Evolutionary conservation across 2,888 invertebrate genomes (phyloP), one percentile per base, ranked within the genome.

Genomic region (Dryomyza anilis): DNA sequence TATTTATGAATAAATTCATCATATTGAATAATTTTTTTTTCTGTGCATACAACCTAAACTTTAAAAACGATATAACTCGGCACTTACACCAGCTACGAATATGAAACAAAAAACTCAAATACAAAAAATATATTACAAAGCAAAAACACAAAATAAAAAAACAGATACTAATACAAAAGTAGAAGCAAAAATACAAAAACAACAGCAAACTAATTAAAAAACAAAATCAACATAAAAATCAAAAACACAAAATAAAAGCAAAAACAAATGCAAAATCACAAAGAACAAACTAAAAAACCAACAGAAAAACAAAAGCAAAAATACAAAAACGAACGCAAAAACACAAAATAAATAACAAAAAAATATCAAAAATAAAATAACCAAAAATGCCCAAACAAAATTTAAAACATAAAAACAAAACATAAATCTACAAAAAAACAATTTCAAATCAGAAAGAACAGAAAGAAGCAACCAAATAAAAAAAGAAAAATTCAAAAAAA

Each of bases 231-330:
- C n/a, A 30, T 16, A 53, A 53, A 27, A 30, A 16, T 29, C 16
- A 29, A 14, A 16, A 53, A 27, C 27, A 53, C 14, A 25, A 16
- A n/a, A 16, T n/a, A n/a, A n/a, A n/a, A n/a, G n/a, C n/a, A n/a
- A 56, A 33, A 39, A 33, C 19, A 57, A 57, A 39, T 43, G 14
- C 43, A 57, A 57, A 39, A 57, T 23, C 57, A 57, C 7, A 14
- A 48, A 48, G 19, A 5, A 48, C 48, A 12, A n/a, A n/a, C n/a
- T 21, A 14, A 7, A 16, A 14, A 45, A 45, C 45, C n/a, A n/a
- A 6, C n/a, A 19, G 8, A 45, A 19, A 7, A 45, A 45, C 23
- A 48, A 16, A 12, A 23, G 12, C 3, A 16, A 16, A 48, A 50
- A 14, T 25, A 21, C 14, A 50, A 3, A 48, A 33, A 7, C 12